Evolutionary conservation across 64 coral and sea anemone genomes (phyloP).

Genomic region (Hydrozoanthus tunicans): DNA sequence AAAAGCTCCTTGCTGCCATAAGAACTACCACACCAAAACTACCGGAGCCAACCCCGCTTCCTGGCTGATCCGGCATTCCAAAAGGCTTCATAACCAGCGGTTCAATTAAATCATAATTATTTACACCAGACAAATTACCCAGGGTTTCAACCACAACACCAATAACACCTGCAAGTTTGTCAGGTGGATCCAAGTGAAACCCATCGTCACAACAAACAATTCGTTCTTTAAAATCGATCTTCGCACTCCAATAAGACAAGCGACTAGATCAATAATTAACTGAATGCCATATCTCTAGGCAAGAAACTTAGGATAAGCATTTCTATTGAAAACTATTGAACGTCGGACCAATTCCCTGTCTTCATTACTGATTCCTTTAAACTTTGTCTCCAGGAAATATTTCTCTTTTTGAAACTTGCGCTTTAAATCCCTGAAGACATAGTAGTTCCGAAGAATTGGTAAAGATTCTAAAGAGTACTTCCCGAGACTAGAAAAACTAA

Average conservation of each 20-base stretch:
- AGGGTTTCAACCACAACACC: conserved; percentile 31
- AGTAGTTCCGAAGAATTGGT: background rate
- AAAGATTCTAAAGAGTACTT: background rate
- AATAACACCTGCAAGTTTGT: conserved; percentile 19
- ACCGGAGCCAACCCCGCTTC: background rate
- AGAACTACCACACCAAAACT: conserved; percentile 40
- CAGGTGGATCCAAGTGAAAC: conserved; percentile 34
- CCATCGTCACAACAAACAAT: conserved; percentile 28
- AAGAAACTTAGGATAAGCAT: conserved; percentile 1
- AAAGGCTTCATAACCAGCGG: background rate
- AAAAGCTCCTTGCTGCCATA: too few relatives aligned
- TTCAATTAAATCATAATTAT: background rate
- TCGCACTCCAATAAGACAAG: conserved; percentile 26
- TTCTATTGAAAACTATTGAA: background rate
- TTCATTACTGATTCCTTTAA: background rate
- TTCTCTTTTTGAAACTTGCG: conserved; percentile 1
- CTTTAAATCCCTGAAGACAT: conserved; percentile 7
- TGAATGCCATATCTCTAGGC: background rate
- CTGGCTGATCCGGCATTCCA: conserved; percentile 49
- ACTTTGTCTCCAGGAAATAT: background rate
- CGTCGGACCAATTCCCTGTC: background rate
- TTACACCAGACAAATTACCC: background rate
- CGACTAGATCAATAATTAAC: conserved; percentile 25
- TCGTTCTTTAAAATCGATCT: conserved; percentile 5
- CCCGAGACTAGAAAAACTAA: background rate